phyloP scores from a whole-genome alignment of 2,797 vertebrate species.

The Vireo griseus region DNA sequence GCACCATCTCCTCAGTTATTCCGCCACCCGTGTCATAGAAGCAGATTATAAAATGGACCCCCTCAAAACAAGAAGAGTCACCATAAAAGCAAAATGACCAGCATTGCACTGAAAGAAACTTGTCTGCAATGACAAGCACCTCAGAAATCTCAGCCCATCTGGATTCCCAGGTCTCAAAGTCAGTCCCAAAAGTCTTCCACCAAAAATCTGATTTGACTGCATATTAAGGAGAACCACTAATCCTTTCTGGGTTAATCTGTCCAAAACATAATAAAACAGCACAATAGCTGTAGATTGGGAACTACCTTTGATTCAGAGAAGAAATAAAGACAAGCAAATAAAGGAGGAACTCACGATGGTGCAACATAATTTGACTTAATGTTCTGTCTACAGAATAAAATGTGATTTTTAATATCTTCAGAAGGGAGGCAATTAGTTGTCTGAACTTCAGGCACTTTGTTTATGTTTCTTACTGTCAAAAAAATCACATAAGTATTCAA shows the following conservation, averaged over 20 bases:
- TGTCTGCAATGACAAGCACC: not conserved
- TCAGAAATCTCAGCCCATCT: not conserved
- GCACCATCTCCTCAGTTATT: not conserved
- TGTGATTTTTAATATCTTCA: not conserved
- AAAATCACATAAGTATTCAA: not conserved
- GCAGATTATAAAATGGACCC: not conserved
- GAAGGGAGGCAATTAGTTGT: not conserved
- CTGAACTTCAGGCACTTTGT: not conserved
- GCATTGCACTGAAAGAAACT: not conserved
- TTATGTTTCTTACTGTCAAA: not conserved
- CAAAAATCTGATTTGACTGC: not conserved
- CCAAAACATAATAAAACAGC: not conserved
- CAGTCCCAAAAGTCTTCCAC: not conserved
- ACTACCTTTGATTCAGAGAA: not conserved
- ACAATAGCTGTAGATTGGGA: not conserved
- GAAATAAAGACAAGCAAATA: not conserved
- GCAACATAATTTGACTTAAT: not conserved
- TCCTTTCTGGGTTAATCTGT: not conserved
- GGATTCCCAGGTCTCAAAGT: not conserved
- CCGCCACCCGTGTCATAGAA: not conserved
- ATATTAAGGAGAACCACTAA: not conserved
- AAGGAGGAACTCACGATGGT: not conserved
- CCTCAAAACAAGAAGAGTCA: not conserved
- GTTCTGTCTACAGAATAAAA: not conserved
- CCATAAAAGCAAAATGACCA: not conserved